These are phyloP conservation scores for Lacanobia wlatinum DNA, from an alignment of 2,888 invertebrate genomes.

Conservation along the genomic window DNA sequence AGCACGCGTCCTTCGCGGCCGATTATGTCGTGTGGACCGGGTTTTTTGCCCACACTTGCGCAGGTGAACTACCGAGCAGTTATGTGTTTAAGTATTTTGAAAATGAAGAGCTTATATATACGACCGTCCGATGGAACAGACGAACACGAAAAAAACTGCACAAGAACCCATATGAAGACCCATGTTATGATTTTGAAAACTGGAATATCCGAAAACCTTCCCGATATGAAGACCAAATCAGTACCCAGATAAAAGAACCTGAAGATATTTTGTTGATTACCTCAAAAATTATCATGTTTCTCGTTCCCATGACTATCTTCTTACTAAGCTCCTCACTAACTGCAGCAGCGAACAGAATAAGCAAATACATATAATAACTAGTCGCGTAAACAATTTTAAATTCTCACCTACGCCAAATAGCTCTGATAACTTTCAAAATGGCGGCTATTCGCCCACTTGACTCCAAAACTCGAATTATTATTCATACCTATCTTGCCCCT, in stretches of 20 bases:
- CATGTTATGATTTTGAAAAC: background rate
- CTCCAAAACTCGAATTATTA: conserved; percentile 74
- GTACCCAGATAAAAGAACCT: background rate
- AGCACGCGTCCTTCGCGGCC: conserved; percentile 87
- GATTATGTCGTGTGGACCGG: conserved; percentile 74
- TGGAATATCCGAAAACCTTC: background rate
- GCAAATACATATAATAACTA: conserved; percentile 52
- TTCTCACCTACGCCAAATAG: conserved; percentile 83
- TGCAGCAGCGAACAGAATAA: conserved; percentile 45
- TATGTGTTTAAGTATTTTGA: conserved; percentile 64
- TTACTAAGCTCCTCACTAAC: conserved; percentile 13
- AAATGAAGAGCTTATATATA: conserved; percentile 41
- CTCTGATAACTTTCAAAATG: conserved; percentile 83
- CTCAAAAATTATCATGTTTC: conserved; percentile 11
- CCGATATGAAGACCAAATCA: background rate
- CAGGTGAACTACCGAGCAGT: conserved; percentile 79
- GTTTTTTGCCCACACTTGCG: conserved; percentile 77
- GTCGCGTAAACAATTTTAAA: conserved; percentile 73
- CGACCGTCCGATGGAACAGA: background rate
- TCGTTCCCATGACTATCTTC: conserved; percentile 21
- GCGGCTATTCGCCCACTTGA: conserved; percentile 84
- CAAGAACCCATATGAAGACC: background rate
- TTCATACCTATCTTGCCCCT: conserved; percentile 68
- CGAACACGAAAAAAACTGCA: background rate
- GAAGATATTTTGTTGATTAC: conserved; percentile 13